A percentile compares a stretch with the other conserved stretches of the same genome.
These are phyloP conservation scores for Gymnothorax javanicus DNA, from an alignment of 2,797 vertebrate genomes.

Conservation along the genomic window DNA sequence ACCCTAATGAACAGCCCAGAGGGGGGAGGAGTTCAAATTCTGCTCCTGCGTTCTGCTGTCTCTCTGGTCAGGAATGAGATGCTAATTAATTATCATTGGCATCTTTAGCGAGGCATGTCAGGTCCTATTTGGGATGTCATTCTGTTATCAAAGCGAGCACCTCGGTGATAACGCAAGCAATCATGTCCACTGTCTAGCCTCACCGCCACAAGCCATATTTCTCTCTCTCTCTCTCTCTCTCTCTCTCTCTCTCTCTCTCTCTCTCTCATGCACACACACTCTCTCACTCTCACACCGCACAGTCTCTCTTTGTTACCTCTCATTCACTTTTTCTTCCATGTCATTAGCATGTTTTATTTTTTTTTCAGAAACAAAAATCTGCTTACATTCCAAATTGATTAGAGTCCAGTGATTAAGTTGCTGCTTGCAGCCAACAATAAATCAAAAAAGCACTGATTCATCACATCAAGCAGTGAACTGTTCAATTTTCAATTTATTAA, in stretches of 20 bases:
- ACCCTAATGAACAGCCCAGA: conserved; percentile 1
- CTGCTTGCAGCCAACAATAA: neutral
- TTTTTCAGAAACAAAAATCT: neutral
- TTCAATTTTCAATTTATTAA: neutral
- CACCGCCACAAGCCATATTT: neutral
- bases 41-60: conserved; percentile 81
- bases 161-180: conserved; percentile 28
- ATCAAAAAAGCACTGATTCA: neutral
- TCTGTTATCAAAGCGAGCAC: conserved; percentile 70
- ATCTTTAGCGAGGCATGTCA: conserved; percentile 93
- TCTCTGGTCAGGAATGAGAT: conserved; percentile 89
- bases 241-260: neutral
- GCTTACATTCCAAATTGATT: neutral
- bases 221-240: neutral
- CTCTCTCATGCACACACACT: neutral
- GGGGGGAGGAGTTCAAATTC: neutral
- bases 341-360: neutral
- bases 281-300: neutral
- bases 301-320: neutral
- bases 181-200: neutral
- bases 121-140: conserved; percentile 90
- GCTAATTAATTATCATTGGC: conserved; percentile 99
- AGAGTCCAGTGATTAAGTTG: neutral
- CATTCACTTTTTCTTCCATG: neutral
- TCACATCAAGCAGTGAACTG: neutral